These are phyloP conservation scores for Eretmochelys imbricata DNA, from an alignment of 2,113 vertebrate genomes.

Conservation along the genomic window DNA sequence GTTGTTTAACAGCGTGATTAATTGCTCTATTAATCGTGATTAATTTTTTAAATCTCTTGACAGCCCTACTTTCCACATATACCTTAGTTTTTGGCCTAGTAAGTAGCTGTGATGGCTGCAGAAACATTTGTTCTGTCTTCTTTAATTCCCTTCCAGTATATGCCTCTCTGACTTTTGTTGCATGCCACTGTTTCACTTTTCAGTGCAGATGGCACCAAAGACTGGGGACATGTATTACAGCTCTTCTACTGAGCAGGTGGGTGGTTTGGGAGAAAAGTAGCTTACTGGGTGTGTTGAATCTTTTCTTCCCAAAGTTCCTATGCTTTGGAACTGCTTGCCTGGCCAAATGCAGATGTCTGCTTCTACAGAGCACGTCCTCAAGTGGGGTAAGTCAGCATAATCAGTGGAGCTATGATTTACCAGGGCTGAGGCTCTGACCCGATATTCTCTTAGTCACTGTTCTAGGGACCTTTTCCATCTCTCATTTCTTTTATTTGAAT, in stretches of 20 bases:
- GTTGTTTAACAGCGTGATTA: too few relatives aligned
- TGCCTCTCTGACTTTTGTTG: neutral
- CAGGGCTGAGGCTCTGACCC: fast-evolving
- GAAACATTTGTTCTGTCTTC: neutral
- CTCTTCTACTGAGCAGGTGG: neutral
- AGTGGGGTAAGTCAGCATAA: neutral
- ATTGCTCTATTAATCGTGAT: too few relatives aligned
- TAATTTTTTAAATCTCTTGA: too few relatives aligned
- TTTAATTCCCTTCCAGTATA: neutral
- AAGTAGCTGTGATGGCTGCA: neutral
- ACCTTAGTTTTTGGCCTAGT: neutral
- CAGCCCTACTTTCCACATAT: neutral
- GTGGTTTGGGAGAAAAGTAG: neutral
- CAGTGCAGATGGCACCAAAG: neutral
- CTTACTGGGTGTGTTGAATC: neutral
- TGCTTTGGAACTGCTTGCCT: neutral
- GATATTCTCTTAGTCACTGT: neutral
- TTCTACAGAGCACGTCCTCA: neutral
- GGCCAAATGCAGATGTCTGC: neutral
- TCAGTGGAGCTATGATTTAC: neutral
- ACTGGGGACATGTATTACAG: neutral
- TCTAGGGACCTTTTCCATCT: neutral
- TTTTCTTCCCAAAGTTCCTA: neutral
- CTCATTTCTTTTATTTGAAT: neutral
- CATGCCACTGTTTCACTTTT: neutral